Evolutionary conservation across 2,797 vertebrate genomes (phyloP).

Genomic region (Chloroceryle amazona): DNA sequence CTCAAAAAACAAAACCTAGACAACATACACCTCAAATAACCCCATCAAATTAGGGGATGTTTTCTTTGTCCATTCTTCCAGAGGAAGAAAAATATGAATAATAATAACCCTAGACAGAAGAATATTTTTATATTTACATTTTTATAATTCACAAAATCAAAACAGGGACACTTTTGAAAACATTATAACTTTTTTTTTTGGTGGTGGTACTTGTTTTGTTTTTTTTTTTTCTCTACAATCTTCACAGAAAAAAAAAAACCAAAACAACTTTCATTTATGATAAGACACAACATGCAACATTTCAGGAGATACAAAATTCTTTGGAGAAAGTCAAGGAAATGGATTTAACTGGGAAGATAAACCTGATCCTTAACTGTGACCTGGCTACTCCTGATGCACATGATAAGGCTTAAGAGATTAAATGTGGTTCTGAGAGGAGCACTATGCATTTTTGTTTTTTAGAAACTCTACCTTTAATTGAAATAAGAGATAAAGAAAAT

Average conservation of each 20-base stretch:
- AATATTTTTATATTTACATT: constrained; percentile 15
- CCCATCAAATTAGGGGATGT: background rate
- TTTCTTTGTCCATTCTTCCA: constrained; percentile 18
- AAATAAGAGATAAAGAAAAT: constrained; percentile 27
- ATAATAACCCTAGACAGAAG: background rate
- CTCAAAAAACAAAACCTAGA: background rate
- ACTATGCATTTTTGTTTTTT: background rate
- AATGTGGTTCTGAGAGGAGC: background rate
- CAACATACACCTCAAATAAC: background rate
- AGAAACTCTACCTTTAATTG: constrained; percentile 41
- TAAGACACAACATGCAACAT: background rate
- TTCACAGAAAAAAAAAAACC: background rate
- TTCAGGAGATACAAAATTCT: background rate
- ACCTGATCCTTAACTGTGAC: background rate
- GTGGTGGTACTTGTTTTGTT: no score
- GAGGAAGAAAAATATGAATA: background rate
- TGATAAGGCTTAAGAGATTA: background rate
- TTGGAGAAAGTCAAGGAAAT: background rate
- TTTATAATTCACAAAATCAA: background rate
- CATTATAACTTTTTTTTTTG: background rate
- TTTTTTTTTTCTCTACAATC: background rate
- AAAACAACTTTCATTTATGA: background rate
- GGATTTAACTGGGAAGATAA: background rate
- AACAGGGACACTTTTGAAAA: background rate
- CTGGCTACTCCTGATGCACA: background rate